phyloP scores from a whole-genome alignment of 2,113 vertebrate genomes.

The Oreotragus oreotragus region DNA sequence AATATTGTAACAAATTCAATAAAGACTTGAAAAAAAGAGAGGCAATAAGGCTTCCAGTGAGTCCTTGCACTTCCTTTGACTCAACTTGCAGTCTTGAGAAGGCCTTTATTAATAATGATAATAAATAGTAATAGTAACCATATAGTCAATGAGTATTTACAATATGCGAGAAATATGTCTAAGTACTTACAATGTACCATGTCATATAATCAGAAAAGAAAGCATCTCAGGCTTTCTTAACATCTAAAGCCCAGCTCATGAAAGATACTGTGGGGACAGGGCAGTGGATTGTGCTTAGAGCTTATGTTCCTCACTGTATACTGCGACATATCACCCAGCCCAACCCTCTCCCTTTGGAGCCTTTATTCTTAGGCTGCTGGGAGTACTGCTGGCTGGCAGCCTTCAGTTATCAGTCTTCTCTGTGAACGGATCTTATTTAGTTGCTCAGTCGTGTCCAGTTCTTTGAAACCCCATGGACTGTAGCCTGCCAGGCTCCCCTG shows the following conservation, averaged over 20 bases:
- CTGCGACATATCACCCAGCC: rapidly evolving
- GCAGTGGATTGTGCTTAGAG: background rate
- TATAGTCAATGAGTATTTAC: background rate
- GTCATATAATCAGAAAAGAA: background rate
- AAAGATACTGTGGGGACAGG: background rate
- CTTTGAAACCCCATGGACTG: background rate
- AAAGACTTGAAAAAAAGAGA: background rate
- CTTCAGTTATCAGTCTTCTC: background rate
- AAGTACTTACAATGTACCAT: background rate
- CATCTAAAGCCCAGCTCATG: background rate
- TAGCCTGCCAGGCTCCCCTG: background rate
- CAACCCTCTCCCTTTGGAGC: background rate
- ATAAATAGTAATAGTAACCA: background rate
- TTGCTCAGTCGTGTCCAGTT: background rate
- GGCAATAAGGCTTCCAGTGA: background rate
- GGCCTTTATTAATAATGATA: background rate
- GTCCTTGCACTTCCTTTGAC: background rate
- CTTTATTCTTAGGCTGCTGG: background rate
- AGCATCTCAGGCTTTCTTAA: background rate
- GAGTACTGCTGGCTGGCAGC: no score
- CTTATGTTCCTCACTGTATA: background rate
- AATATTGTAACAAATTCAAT: background rate
- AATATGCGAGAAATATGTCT: background rate
- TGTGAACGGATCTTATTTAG: background rate
- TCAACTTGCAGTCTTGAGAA: background rate